Base-by-base conservation (phyloP, 2,888 invertebrate genomes). In the Lissonota sp. region DNA sequence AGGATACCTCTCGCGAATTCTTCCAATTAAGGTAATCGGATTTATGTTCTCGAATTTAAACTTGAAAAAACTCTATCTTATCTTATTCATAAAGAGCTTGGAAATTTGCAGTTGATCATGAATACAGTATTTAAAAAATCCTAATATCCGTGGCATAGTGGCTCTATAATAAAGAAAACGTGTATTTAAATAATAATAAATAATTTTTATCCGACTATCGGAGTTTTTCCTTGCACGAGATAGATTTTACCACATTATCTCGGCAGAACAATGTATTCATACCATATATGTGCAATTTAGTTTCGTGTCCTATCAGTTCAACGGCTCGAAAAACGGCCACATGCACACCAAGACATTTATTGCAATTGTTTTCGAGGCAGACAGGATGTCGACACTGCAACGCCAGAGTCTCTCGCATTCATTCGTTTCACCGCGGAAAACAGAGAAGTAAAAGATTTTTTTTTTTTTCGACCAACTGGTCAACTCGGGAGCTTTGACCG, bases 11-110 rank as follows among this genome's bases (percentile, higher is more conserved):
- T 58, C 73, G 55, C 53, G 66, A 53, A 72, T 76, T 76, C 82
- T 83, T 82, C 78, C 76, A 42, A 26, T 84, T 82, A 78, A 83
- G 84, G 80, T 82, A 71, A 83, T 79, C 67, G 74, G n/a, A n/a
- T n/a, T n/a, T n/a, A 26, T 26, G 26, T 74, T 74, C 66, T 67
- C 2, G 57, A 46, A 83, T 62, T 67, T 53, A 67, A 42, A 46
- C 63, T 57, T 37, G 40, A 55, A 12, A 37, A n/a, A 12, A 46
- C 26, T 3, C 26, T 26, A 26, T 26, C 3, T 26, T 26, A 26
- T 26, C 26, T 26, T 26, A 26, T 26, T 26, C 26, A 26, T 26
- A 26, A 26, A 26, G 26, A 26, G 26, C 26, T 26, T 2, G 26
- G 26, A 26, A 26, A 26, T 26, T 26, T 26, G 26, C 26, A 26